Percentiles rank a stretch among this genome's conserved stretches.
Conservation (phyloP, 1,140 invertebrate genomes). For the Macrostomum lignano region DNA sequence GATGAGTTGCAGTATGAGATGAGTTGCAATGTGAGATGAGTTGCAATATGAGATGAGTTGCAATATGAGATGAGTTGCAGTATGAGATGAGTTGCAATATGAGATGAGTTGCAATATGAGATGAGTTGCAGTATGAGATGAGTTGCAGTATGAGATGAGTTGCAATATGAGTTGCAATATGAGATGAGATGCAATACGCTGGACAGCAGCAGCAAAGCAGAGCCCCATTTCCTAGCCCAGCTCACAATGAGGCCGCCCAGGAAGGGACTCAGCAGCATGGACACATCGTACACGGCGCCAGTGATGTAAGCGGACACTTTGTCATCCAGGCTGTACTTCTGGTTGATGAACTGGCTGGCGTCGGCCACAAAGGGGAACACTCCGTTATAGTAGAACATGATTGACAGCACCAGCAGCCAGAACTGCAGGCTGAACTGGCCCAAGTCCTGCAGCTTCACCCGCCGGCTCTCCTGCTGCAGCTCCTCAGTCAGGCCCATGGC, state of each 20-base stretch:
- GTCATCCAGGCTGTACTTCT: conserved; percentile 8
- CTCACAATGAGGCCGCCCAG: conserved; percentile 9
- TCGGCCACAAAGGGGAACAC: conserved; percentile 7
- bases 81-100: too few relatives aligned
- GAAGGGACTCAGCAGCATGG: conserved; percentile 8
- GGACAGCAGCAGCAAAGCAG: conserved; percentile 6
- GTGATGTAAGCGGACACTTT: conserved; percentile 8
- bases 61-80: too few relatives aligned
- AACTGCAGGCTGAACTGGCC: conserved; percentile 5
- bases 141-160: too few relatives aligned
- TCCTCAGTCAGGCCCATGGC: conserved; percentile 17
- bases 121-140: too few relatives aligned
- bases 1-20: too few relatives aligned
- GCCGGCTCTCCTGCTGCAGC: conserved; percentile 14
- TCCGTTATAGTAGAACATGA: conserved; percentile 7
- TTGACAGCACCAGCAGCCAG: conserved; percentile 6
- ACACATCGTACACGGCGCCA: conserved; percentile 9
- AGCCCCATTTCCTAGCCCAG: conserved; percentile 6
- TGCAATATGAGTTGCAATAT: too few relatives aligned
- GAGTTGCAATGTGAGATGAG: too few relatives aligned
- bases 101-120: too few relatives aligned
- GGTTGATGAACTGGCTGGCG: conserved; percentile 9
- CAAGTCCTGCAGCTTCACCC: too few relatives aligned
- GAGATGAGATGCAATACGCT: conserved; percentile 7
- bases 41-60: too few relatives aligned